phyloP scores from a whole-genome alignment of 2,888 invertebrate genomes.

The Ypsolopha scabrella region DNA sequence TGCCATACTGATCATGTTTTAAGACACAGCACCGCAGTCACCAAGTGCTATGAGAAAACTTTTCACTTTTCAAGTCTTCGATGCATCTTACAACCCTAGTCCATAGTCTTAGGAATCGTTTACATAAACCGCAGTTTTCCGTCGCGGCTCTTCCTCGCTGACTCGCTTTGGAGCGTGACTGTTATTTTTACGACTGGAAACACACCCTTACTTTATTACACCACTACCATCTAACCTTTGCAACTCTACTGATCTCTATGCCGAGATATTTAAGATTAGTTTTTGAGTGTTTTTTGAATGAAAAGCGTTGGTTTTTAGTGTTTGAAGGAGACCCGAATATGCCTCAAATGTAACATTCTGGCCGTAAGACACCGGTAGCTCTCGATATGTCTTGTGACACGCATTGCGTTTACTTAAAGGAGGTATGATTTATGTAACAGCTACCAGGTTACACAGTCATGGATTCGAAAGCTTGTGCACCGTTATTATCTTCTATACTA shows the following conservation, averaged over 20 bases:
- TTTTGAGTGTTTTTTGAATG: neutral
- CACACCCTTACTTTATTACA: conserved; percentile 24
- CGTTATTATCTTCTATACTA: too few species aligned
- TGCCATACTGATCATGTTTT: too few species aligned
- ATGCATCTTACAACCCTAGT: neutral
- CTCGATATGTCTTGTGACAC: neutral
- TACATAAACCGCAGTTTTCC: conserved; percentile 12
- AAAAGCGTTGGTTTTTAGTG: neutral
- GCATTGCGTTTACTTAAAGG: neutral
- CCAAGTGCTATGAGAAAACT: too few species aligned
- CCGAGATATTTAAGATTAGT: neutral
- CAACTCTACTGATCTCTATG: neutral
- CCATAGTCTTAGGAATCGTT: conserved; percentile 5
- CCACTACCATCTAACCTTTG: neutral
- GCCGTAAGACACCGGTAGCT: neutral
- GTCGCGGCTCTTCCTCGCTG: conserved; percentile 8
- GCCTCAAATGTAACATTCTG: neutral
- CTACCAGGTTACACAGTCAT: too few species aligned
- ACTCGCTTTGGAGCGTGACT: conserved; percentile 18
- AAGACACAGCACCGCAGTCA: too few species aligned
- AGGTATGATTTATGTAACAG: neutral
- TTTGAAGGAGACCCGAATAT: neutral
- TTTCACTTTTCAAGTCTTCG: neutral
- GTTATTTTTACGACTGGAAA: conserved; percentile 39
- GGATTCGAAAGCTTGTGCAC: too few species aligned